phyloP scores from a whole-genome alignment of 2,797 vertebrate species.

The Syncerus caffer region DNA sequence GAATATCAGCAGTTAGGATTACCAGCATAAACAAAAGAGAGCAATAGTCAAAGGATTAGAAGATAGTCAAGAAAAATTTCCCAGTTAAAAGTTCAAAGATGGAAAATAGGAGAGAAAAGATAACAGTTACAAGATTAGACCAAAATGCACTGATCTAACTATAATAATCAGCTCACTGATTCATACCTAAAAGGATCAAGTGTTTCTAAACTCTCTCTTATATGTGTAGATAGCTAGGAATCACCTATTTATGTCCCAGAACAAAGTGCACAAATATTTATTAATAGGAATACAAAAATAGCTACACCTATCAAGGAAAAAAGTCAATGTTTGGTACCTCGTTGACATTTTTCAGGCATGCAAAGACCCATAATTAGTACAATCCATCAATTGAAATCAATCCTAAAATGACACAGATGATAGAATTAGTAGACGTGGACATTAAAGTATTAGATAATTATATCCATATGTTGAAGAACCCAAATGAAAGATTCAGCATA shows the following conservation, averaged over 20 bases:
- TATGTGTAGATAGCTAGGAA: neutral
- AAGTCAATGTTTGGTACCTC: neutral
- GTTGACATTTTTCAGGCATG: neutral
- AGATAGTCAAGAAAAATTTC: conserved; percentile 10
- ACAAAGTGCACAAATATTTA: neutral
- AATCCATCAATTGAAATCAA: neutral
- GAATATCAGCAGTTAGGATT: neutral
- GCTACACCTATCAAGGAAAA: neutral
- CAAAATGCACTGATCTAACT: neutral
- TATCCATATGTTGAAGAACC: neutral
- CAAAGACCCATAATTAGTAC: neutral
- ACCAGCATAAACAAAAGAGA: neutral
- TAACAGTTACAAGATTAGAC: neutral
- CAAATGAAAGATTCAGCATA: neutral
- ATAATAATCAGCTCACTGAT: neutral
- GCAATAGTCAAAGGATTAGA: neutral
- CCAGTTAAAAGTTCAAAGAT: neutral
- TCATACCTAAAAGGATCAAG: neutral
- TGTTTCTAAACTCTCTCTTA: neutral
- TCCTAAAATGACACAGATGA: neutral
- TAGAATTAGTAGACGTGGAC: neutral
- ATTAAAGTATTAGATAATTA: neutral
- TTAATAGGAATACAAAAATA: neutral
- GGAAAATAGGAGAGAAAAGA: neutral
- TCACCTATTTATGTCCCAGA: neutral